Base-by-base conservation (phyloP, 2,113 vertebrate species). In the Xiphophorus couchianus region DNA sequence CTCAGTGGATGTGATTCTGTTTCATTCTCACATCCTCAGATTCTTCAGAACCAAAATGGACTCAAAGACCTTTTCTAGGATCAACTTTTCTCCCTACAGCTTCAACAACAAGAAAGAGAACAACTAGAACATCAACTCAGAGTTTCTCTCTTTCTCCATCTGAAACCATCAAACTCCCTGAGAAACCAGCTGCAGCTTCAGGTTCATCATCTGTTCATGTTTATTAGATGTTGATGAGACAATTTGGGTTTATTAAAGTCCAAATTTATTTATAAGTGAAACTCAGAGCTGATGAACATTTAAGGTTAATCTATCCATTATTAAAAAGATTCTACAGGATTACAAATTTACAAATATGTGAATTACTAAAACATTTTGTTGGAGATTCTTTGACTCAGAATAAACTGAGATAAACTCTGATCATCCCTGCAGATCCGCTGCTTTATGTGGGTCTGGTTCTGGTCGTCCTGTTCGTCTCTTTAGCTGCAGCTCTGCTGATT, bases 361-460 rank as follows among this genome's bases (percentile, higher is more conserved):
- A 17, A 44, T 4, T 17, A 17, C 3, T 30, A 30, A 30, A 15
- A 44, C 12, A 15, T 44, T 48, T 19, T 48, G 14, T 19, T 5
- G 3, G 1, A 54, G 5, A 1, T 54, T 25, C 0, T 54, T 22
- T 7, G 5, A 54, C 6, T 54, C 1, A 25, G 22, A 54, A 19
- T 22, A 19, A 54, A 19, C 48, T 54, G 19, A 6, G 5, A 6
- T 22, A 14, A 42, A 19, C 22, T 25, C 5, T 25, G 8, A 25
- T n/a, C 8, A 9, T n/a, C 22, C 14, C 71, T 0, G 17, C 65
- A 76, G 78, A 0, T n/a, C 3, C 1, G 27, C 35, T 27, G 15
- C 65, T 78, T 37, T 71, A 12, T 17, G 27, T 70, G 64, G 2
- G 37, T 19, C 30, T 78, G 65, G 2, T 11, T 66, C 67, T 87